These are phyloP conservation scores for Megastigmus dorsalis DNA, from an alignment of 2,888 invertebrate genomes.

Conservation along the genomic window DNA sequence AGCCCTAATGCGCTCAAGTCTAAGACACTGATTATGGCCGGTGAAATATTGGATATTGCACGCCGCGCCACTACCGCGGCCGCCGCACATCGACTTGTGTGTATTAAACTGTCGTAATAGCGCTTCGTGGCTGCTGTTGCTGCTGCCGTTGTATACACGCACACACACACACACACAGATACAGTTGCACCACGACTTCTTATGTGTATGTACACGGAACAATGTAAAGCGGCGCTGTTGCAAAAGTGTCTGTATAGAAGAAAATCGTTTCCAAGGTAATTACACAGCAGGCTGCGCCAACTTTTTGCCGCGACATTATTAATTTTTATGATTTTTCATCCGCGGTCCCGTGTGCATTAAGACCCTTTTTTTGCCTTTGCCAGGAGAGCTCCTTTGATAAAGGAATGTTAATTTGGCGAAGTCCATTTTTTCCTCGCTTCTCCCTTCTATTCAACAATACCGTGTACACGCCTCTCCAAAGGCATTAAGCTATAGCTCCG, in stretches of 20 bases:
- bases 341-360: neutral
- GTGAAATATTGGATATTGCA: constrained; percentile 59
- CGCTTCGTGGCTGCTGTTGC: neutral
- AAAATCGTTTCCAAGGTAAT: constrained; percentile 43
- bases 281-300: neutral
- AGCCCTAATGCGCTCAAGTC: constrained; percentile 59
- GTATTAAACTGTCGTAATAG: constrained; percentile 49
- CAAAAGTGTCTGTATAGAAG: neutral
- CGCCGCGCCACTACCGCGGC: neutral
- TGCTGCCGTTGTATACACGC: too few relatives aligned
- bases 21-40: constrained; percentile 60
- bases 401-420: constrained; percentile 35
- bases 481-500: neutral
- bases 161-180: too few relatives aligned
- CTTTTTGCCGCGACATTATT: constrained; percentile 20
- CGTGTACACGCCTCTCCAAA: neutral
- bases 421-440: too few relatives aligned
- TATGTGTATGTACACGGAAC: neutral
- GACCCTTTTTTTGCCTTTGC: neutral
- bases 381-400: neutral
- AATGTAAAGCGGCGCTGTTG: neutral
- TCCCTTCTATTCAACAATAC: too few relatives aligned
- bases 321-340: constrained; percentile 35
- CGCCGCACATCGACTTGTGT: neutral
- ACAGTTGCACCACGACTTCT: neutral